Conservation (phyloP, 2,113 vertebrate genomes). For the Oostethus manadensis region DNA sequence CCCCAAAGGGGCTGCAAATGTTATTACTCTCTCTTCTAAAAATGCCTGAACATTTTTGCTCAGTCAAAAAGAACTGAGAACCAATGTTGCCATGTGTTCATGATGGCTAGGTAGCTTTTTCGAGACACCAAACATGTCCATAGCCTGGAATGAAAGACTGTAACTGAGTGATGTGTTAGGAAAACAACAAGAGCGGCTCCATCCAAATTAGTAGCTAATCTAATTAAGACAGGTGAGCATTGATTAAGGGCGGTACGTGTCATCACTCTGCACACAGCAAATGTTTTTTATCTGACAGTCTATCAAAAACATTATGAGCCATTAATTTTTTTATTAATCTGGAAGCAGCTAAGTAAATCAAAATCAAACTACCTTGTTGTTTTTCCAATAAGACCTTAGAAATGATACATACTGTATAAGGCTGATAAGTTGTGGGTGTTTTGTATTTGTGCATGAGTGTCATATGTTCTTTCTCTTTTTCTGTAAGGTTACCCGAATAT, state of each 20-base stretch:
- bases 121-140: not conserved
- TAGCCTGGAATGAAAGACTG: slow-evolving; percentile 14
- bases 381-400: slow-evolving; percentile 5
- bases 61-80: slow-evolving; percentile 33
- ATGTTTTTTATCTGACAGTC: slow-evolving; percentile 18
- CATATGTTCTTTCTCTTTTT: slow-evolving; percentile 15
- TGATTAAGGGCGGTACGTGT: slow-evolving; percentile 22
- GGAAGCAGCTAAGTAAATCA: slow-evolving; percentile 15
- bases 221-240: slow-evolving; percentile 18
- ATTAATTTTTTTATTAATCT: slow-evolving; percentile 36
- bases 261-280: slow-evolving; percentile 20
- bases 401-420: not conserved
- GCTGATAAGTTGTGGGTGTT: slow-evolving; percentile 5
- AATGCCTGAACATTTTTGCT: slow-evolving; percentile 30
- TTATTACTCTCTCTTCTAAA: slow-evolving; percentile 38
- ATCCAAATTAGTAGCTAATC: slow-evolving; percentile 27
- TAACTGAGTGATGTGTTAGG: slow-evolving; percentile 8
- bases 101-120: slow-evolving; percentile 7
- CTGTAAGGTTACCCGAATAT: slow-evolving; percentile 96
- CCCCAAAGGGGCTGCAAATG: slow-evolving; percentile 23
- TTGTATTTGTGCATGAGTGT: not conserved
- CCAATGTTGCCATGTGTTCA: slow-evolving; percentile 1
- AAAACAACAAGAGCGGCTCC: slow-evolving; percentile 1
- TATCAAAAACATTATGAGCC: slow-evolving; percentile 17
- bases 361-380: slow-evolving; percentile 6